A percentile compares a stretch with the other conserved stretches of the same genome.
Evolutionary conservation across 2,113 vertebrate species (phyloP).

Genomic region (Zosterops borbonicus): DNA sequence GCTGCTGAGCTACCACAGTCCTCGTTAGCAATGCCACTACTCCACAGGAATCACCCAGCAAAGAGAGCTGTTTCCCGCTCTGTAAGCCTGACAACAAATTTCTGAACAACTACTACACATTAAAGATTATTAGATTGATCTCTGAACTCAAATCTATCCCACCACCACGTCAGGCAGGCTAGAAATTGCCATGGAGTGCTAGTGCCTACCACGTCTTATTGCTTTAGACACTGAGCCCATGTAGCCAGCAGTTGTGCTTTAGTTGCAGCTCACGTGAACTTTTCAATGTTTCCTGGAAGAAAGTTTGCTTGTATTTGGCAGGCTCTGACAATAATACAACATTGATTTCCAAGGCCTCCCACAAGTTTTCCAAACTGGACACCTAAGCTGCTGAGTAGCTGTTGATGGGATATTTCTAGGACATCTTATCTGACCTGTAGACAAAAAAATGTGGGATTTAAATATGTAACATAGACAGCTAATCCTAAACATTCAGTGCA

Average conservation of each 20-base stretch:
- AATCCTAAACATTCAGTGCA: neutral
- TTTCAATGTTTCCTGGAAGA: conserved; percentile 14
- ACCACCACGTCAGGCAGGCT: neutral
- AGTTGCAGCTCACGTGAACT: conserved; percentile 13
- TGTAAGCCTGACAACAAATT: neutral
- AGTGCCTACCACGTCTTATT: neutral
- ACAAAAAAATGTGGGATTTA: neutral
- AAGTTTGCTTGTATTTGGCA: neutral
- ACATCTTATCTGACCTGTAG: neutral
- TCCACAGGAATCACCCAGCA: neutral
- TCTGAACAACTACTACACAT: neutral
- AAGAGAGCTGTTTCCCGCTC: neutral
- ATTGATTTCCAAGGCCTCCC: neutral
- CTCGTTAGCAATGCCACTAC: neutral
- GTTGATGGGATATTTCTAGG: neutral
- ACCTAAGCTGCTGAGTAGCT: neutral
- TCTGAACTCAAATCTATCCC: neutral
- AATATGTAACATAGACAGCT: neutral
- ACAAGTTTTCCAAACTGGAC: neutral
- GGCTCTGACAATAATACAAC: neutral
- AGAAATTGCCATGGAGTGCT: neutral
- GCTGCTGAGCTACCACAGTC: neutral
- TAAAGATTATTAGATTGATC: neutral
- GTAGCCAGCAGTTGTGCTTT: neutral
- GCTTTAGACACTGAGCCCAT: neutral